Evolutionary conservation across 2,797 vertebrate genomes (phyloP).

Genomic region (Clamator glandarius): DNA sequence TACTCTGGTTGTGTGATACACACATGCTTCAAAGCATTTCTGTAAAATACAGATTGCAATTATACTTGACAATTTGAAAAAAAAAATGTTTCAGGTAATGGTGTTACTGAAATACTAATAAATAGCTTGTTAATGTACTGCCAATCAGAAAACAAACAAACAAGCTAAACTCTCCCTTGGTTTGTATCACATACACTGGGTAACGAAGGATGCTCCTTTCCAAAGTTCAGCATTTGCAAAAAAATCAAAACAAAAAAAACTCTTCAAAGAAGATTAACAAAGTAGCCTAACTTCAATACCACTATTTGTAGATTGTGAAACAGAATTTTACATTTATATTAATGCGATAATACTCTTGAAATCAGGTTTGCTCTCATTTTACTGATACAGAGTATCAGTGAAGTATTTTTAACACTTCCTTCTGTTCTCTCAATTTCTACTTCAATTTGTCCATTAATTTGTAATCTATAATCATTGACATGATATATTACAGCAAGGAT

Average conservation of each 20-base stretch:
- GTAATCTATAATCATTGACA: conserved; percentile 40
- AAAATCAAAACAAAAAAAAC: too few relatives aligned
- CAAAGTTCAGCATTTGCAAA: background rate
- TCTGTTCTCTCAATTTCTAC: conserved; percentile 18
- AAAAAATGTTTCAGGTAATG: background rate
- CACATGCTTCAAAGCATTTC: background rate
- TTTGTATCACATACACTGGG: too few relatives aligned
- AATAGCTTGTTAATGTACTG: background rate
- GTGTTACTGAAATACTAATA: background rate
- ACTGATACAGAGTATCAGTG: background rate
- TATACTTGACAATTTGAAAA: background rate
- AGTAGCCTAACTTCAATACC: background rate
- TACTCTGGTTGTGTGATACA: background rate
- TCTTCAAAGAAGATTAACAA: background rate
- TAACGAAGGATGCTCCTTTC: background rate
- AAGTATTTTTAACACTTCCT: conserved; percentile 46
- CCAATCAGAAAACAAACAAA: background rate
- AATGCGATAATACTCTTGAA: background rate
- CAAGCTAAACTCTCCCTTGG: background rate
- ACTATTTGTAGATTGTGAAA: background rate
- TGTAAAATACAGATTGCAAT: background rate
- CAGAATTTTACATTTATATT: background rate
- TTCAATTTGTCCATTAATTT: conserved; percentile 50
- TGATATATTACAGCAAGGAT: conserved; percentile 42
- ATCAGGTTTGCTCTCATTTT: background rate